Conservation (phyloP, 2,888 invertebrate species). For the Osmoderma eremita region DNA sequence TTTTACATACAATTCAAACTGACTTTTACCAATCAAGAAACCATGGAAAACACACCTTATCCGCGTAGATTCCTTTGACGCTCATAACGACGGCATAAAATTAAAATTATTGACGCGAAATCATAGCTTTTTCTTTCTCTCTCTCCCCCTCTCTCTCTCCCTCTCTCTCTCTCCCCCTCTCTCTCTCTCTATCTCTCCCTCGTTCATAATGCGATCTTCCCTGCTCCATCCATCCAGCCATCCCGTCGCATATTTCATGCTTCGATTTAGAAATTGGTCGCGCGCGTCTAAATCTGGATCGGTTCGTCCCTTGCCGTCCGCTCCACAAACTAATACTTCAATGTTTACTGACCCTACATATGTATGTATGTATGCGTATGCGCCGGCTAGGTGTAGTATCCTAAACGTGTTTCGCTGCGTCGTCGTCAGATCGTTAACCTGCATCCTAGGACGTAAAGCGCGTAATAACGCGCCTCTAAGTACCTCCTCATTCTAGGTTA, state of each 20-base stretch:
- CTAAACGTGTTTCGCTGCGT: background rate
- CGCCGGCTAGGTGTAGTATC: conserved; percentile 4
- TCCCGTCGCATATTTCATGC: too few relatives aligned
- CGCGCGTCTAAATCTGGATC: conserved; percentile 13
- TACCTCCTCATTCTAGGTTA: conserved; percentile 3
- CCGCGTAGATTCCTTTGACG: background rate
- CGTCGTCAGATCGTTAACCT: conserved; percentile 11
- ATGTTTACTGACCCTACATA: conserved; percentile 25
- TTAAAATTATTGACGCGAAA: background rate
- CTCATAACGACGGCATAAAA: background rate
- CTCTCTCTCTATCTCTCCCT: conserved; percentile 2
- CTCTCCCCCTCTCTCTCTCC: background rate
- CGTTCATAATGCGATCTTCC: too few relatives aligned
- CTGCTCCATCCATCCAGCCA: background rate
- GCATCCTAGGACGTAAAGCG: conserved; percentile 4
- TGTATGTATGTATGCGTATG: conserved; percentile 26
- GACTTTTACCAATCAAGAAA: too few relatives aligned
- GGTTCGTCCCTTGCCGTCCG: background rate
- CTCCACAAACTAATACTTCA: conserved; percentile 31
- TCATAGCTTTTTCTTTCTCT: background rate
- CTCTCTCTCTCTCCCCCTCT: background rate
- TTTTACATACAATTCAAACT: too few relatives aligned
- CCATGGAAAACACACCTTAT: too few relatives aligned
- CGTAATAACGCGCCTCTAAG: background rate
- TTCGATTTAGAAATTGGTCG: background rate